Conservation (phyloP, 2,113 vertebrate species). For the Camarhynchus parvulus region DNA sequence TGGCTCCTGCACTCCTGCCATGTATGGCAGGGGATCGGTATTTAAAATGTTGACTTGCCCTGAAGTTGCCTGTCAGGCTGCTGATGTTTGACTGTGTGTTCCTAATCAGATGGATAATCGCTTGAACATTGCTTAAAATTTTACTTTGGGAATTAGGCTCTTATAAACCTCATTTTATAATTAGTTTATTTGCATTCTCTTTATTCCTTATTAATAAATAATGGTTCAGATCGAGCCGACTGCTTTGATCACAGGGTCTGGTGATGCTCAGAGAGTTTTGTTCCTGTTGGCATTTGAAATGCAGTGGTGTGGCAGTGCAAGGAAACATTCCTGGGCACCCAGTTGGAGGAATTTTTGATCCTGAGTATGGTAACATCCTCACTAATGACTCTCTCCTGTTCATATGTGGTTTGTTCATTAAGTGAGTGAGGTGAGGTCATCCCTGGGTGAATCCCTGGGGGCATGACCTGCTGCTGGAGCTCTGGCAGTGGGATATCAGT, state of each 20-base stretch:
- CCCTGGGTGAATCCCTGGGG: not conserved
- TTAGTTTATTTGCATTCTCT: conserved; percentile 73
- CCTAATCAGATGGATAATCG: conserved; percentile 73
- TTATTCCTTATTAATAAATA: conserved; percentile 77
- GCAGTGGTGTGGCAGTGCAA: not conserved
- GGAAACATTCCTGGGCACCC: not conserved
- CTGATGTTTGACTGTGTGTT: conserved; percentile 18
- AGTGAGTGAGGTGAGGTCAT: not conserved
- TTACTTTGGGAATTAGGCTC: conserved; percentile 76
- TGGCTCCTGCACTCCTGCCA: not conserved
- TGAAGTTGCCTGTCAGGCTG: not conserved
- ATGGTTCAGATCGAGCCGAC: conserved; percentile 15
- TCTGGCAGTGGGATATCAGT: not conserved
- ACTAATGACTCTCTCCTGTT: not conserved
- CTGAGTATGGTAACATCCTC: not conserved
- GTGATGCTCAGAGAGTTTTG: not conserved
- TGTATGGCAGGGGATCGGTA: not conserved
- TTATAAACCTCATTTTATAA: conserved; percentile 37
- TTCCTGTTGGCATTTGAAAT: conserved; percentile 29
- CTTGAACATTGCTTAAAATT: conserved; percentile 71
- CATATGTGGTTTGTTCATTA: not conserved
- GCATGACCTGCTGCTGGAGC: not conserved
- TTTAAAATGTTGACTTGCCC: not conserved
- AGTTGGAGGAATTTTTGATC: not conserved
- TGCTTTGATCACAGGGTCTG: conserved; percentile 61